Conservation (phyloP, 1,140 invertebrate genomes). For the Chlorops oryzae region DNA sequence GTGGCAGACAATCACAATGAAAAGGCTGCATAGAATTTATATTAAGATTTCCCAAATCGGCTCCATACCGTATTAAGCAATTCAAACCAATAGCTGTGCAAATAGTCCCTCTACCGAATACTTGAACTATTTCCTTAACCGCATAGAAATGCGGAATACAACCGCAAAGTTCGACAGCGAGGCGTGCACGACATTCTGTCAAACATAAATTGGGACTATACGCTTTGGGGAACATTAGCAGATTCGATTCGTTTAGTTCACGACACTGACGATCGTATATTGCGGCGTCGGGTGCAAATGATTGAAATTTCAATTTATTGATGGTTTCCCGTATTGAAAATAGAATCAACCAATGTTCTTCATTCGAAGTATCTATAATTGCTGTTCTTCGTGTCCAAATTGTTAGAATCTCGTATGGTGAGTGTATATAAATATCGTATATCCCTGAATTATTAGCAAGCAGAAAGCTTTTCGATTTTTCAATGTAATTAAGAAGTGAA, state of each 20-base stretch:
- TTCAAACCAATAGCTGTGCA: slow-evolving; percentile 7
- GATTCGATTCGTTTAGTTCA: neutral
- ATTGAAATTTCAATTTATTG: neutral
- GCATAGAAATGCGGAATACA: slow-evolving; percentile 15
- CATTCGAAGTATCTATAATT: neutral
- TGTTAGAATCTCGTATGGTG: slow-evolving; percentile 6
- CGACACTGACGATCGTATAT: slow-evolving; percentile 2
- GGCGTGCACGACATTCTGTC: slow-evolving; percentile 6
- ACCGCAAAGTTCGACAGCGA: neutral
- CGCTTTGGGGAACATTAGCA: neutral
- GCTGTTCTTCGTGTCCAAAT: neutral
- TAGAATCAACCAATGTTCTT: slow-evolving; percentile 1
- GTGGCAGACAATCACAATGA: slow-evolving; percentile 6
- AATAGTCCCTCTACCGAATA: neutral
- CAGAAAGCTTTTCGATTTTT: no score
- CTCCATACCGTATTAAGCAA: neutral
- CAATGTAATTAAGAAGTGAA: no score
- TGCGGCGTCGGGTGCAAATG: neutral
- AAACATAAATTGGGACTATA: slow-evolving; percentile 10
- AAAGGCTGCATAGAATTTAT: neutral
- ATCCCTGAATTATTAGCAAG: no score
- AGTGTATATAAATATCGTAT: slow-evolving; percentile 1
- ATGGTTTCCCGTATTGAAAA: no score
- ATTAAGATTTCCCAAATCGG: neutral
- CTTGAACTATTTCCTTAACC: neutral